Evolutionary conservation across 1,140 invertebrate genomes (phyloP).

Genomic region (Bombus turneri): DNA sequence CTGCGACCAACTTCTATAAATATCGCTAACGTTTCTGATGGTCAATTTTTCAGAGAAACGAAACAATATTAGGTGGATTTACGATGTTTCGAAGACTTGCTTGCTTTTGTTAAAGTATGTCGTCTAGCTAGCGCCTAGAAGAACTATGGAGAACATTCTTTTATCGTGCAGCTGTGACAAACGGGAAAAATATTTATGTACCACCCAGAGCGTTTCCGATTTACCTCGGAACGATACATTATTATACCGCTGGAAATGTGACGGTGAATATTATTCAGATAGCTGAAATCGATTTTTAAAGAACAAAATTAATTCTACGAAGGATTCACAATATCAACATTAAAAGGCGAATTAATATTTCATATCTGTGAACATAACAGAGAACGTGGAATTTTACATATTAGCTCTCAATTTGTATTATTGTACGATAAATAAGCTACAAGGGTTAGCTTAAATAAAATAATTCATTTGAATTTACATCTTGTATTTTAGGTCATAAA

Average conservation of each 20-base stretch:
- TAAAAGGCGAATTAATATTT: too few species aligned
- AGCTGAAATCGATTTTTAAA: background rate
- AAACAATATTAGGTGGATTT: conserved; percentile 30
- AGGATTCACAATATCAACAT: too few species aligned
- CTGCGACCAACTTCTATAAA: conserved; percentile 49
- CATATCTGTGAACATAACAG: too few species aligned
- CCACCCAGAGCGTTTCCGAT: conserved; percentile 1
- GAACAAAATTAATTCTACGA: too few species aligned
- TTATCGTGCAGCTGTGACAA: conserved; percentile 1
- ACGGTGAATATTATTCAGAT: background rate
- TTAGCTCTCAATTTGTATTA: too few species aligned
- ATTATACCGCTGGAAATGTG: background rate
- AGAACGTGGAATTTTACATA: too few species aligned
- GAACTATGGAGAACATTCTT: background rate
- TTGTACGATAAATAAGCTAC: too few species aligned
- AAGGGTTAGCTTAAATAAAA: too few species aligned
- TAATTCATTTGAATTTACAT: too few species aligned
- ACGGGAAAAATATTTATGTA: conserved; percentile 26
- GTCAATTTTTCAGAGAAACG: conserved; percentile 15
- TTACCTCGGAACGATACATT: background rate
- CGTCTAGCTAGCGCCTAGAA: background rate
- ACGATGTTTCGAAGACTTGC: conserved; percentile 16
- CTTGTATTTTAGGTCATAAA: too few species aligned
- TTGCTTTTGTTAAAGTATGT: conserved; percentile 25
- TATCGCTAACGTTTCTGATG: conserved; percentile 29